A percentile compares a stretch with the other conserved stretches of the same genome.
phyloP scores from a whole-genome alignment of 2,888 invertebrate genomes.

The Sicus ferrugineus region DNA sequence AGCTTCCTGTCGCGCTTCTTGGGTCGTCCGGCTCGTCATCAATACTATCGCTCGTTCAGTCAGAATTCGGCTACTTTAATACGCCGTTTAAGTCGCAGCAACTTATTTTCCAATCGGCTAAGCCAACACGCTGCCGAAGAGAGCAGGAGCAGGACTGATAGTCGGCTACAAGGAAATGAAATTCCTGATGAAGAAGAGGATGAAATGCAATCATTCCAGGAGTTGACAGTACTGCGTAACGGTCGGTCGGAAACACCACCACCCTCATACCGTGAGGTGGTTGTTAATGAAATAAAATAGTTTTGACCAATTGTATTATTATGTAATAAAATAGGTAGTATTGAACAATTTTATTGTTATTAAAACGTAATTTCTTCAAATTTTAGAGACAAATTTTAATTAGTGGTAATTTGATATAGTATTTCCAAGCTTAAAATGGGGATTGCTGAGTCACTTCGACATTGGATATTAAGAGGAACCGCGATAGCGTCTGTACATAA shows the following conservation, averaged over 20 bases:
- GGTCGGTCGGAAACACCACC: conserved; percentile 60
- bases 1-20: conserved; percentile 60
- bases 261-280: conserved; percentile 58
- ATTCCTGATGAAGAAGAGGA: not conserved
- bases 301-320: not conserved
- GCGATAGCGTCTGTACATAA: no score
- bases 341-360: not conserved
- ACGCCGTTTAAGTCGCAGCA: conserved; percentile 61
- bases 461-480: no score
- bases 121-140: conserved; percentile 50
- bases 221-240: no score
- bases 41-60: conserved; percentile 60
- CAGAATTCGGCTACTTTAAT: conserved; percentile 62
- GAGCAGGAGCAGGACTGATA: not conserved
- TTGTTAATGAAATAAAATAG: conserved; percentile 30
- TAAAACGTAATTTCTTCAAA: not conserved
- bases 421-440: no score
- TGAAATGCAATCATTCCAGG: no score
- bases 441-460: no score
- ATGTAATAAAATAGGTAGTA: not conserved
- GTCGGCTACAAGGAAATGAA: conserved; percentile 32
- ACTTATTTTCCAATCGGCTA: conserved; percentile 56
- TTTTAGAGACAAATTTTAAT: no score
- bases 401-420: no score
- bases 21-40: conserved; percentile 59